phyloP scores from a whole-genome alignment of 1,140 invertebrate genomes.

The Papilio aristodemus region DNA sequence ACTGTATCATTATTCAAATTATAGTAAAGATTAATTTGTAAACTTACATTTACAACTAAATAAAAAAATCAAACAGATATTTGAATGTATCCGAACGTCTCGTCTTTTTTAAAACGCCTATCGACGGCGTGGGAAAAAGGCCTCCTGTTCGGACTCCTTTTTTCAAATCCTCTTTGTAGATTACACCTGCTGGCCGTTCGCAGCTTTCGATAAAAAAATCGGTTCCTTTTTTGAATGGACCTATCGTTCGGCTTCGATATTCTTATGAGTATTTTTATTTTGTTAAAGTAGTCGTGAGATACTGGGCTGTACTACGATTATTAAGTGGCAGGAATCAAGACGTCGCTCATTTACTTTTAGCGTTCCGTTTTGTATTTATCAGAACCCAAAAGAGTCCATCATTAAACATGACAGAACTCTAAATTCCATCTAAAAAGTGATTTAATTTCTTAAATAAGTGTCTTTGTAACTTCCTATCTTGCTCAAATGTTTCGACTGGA shows the following conservation, averaged over 20 bases:
- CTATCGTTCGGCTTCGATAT: constrained; percentile 58
- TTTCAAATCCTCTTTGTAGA: constrained; percentile 74
- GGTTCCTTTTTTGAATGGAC: constrained; percentile 67
- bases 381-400: no score
- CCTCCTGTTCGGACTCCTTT: constrained; percentile 73
- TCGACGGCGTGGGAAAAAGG: constrained; percentile 76
- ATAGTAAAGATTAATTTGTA: constrained; percentile 14
- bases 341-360: constrained; percentile 60
- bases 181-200: constrained; percentile 77
- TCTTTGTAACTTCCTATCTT: no score
- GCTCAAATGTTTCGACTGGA: no score
- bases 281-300: constrained; percentile 76
- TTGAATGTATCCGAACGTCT: constrained; percentile 37
- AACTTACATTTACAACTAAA: constrained; percentile 13
- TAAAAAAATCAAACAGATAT: constrained; percentile 30
- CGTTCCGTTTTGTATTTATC: constrained; percentile 30
- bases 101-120: constrained; percentile 51
- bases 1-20: not conserved
- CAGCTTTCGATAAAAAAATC: constrained; percentile 76
- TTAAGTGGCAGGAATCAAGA: constrained; percentile 75
- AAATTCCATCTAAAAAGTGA: no score
- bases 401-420: no score
- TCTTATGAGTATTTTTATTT: constrained; percentile 63
- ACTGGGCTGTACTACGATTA: constrained; percentile 65
- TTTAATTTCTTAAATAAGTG: no score